phyloP scores from a whole-genome alignment of 2,797 vertebrate genomes.

The Zenarchopterus dispar region DNA sequence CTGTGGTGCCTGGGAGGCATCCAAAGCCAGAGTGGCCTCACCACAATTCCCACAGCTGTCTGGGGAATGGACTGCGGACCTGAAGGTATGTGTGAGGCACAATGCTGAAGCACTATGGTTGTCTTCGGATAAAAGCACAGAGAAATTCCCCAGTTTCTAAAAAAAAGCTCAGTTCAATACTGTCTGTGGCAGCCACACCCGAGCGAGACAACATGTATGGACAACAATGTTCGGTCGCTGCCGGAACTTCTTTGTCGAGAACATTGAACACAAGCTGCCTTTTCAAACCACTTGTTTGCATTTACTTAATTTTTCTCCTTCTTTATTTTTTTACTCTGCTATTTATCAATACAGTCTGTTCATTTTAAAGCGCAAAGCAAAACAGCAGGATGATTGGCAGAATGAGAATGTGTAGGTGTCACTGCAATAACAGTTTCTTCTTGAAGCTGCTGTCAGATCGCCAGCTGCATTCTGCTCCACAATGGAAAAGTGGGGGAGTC shows the following conservation, averaged over 20 bases:
- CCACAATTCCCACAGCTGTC: conserved; percentile 79
- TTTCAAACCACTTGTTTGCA: not conserved
- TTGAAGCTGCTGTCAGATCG: not conserved
- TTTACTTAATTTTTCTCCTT: not conserved
- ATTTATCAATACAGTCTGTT: not conserved
- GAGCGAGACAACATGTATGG: conserved; percentile 50
- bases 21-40: conserved; percentile 81
- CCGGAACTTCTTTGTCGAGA: conserved; percentile 39
- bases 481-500: not conserved
- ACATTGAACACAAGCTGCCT: conserved; percentile 23
- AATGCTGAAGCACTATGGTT: conserved; percentile 65
- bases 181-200: conserved; percentile 70
- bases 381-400: not conserved
- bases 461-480: not conserved
- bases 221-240: conserved; percentile 53
- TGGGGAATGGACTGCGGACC: conserved; percentile 77
- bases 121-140: conserved; percentile 70
- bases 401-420: not conserved
- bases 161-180: conserved; percentile 67
- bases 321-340: not conserved
- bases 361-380: not conserved
- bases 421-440: not conserved
- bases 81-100: conserved; percentile 78
- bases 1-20: conserved; percentile 72
- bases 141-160: conserved; percentile 76